A percentile compares a stretch with the other conserved stretches of the same genome.
Evolutionary conservation across 2,797 vertebrate species (phyloP).

Genomic region (Micropoecilia bifurca): DNA sequence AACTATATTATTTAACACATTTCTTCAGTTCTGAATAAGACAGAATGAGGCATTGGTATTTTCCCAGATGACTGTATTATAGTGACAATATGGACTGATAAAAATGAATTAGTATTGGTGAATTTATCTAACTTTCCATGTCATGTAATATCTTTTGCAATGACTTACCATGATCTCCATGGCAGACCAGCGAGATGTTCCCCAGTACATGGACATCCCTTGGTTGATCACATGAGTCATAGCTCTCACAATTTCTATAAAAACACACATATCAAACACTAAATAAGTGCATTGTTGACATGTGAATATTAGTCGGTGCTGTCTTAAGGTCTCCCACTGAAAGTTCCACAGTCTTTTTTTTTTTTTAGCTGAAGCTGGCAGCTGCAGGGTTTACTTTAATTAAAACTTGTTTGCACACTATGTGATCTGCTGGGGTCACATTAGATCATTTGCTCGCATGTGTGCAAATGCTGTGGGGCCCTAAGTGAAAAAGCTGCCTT

Average conservation of each 20-base stretch:
- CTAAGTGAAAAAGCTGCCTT: constrained; percentile 39
- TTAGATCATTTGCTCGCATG: constrained; percentile 14
- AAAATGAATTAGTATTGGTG: neutral
- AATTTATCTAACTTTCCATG: neutral
- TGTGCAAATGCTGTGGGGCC: constrained; percentile 37
- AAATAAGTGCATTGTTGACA: constrained; percentile 23
- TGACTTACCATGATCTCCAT: constrained; percentile 97
- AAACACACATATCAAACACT: constrained; percentile 27
- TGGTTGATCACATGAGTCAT: constrained; percentile 99
- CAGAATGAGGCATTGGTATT: neutral
- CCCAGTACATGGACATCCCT: constrained; percentile 99
- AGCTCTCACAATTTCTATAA: constrained; percentile 93
- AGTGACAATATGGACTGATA: neutral
- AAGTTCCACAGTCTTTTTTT: constrained; percentile 8
- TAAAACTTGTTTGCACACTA: constrained; percentile 19
- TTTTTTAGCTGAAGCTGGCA: neutral
- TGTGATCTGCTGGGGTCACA: constrained; percentile 28
- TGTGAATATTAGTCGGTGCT: constrained; percentile 51
- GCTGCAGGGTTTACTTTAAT: constrained; percentile 1
- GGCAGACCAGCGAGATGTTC: constrained; percentile 95
- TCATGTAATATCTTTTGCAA: neutral
- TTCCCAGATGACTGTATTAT: neutral
- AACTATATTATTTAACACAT: neutral
- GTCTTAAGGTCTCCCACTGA: constrained; percentile 8
- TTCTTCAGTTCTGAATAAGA: neutral